phyloP scores from a whole-genome alignment of 2,113 vertebrate species.

The Perca flavescens region DNA sequence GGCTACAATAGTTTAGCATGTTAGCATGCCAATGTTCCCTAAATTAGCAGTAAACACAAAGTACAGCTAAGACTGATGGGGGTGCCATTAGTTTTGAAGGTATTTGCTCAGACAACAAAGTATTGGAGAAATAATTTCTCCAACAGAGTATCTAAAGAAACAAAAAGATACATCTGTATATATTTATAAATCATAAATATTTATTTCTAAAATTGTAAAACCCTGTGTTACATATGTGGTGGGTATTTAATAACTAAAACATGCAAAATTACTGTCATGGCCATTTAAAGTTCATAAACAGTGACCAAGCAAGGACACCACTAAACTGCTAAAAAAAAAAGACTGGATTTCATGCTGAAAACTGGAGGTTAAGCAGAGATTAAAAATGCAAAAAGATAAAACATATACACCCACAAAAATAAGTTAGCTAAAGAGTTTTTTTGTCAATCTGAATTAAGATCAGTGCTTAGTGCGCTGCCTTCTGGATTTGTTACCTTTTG shows the following conservation, averaged over 20 bases:
- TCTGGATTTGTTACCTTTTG: constrained; percentile 14
- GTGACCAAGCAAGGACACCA: background rate
- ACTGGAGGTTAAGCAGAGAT: background rate
- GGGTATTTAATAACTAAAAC: background rate
- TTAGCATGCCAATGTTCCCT: too few species aligned
- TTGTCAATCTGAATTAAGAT: background rate
- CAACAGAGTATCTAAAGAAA: background rate
- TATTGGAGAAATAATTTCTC: background rate
- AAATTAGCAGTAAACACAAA: too few species aligned
- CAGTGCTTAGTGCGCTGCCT: background rate
- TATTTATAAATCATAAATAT: background rate
- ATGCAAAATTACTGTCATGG: background rate
- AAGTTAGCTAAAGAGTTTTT: background rate
- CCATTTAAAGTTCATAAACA: background rate
- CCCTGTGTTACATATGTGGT: background rate
- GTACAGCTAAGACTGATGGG: background rate
- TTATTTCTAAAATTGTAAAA: background rate
- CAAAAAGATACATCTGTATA: background rate
- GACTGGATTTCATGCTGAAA: background rate
- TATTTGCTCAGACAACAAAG: background rate
- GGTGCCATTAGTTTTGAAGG: too few species aligned
- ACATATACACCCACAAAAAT: background rate
- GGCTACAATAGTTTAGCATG: too few species aligned
- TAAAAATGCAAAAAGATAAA: background rate
- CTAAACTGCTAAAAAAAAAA: background rate